Percentiles rank a stretch among this genome's conserved stretches.
phyloP scores from a whole-genome alignment of 2,888 invertebrate species.

The Dioctria rufipes region DNA sequence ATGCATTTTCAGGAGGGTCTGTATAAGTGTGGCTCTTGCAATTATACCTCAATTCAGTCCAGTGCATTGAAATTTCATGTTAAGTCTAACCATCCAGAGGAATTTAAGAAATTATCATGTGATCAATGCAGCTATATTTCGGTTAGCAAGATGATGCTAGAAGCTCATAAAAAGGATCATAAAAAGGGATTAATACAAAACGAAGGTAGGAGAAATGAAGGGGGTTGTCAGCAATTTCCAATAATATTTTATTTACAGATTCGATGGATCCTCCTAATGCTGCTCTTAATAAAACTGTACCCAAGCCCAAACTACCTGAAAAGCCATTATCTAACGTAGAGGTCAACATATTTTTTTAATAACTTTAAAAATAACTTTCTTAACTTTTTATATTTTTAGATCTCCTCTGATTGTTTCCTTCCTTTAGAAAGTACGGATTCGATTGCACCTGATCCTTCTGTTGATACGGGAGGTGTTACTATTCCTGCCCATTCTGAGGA shows the following conservation, averaged over 20 bases:
- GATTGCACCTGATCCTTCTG: constrained; percentile 67
- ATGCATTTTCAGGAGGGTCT: constrained; percentile 68
- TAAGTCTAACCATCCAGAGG: constrained; percentile 73
- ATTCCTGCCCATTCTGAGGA: constrained; percentile 69
- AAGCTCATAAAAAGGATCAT: constrained; percentile 67
- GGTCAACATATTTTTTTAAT: constrained; percentile 56
- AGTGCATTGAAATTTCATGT: constrained; percentile 78
- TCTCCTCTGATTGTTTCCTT: constrained; percentile 68
- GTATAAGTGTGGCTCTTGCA: constrained; percentile 79
- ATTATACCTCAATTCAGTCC: constrained; percentile 80
- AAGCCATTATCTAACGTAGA: constrained; percentile 63
- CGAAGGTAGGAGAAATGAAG: constrained; percentile 61
- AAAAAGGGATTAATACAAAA: constrained; percentile 66
- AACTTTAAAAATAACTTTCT: neutral
- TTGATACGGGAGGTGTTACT: constrained; percentile 69
- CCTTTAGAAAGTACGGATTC: constrained; percentile 69
- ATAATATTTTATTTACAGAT: constrained; percentile 59
- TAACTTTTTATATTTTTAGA: constrained; percentile 60
- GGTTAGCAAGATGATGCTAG: constrained; percentile 64
- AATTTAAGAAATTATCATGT: constrained; percentile 66
- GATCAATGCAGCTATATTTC: constrained; percentile 67
- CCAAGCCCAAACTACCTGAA: constrained; percentile 56
- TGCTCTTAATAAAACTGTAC: constrained; percentile 62
- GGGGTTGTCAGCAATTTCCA: neutral
- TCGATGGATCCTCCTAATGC: constrained; percentile 64